phyloP scores from a whole-genome alignment of 2,113 vertebrate species.

The Muscicapa adusta region DNA sequence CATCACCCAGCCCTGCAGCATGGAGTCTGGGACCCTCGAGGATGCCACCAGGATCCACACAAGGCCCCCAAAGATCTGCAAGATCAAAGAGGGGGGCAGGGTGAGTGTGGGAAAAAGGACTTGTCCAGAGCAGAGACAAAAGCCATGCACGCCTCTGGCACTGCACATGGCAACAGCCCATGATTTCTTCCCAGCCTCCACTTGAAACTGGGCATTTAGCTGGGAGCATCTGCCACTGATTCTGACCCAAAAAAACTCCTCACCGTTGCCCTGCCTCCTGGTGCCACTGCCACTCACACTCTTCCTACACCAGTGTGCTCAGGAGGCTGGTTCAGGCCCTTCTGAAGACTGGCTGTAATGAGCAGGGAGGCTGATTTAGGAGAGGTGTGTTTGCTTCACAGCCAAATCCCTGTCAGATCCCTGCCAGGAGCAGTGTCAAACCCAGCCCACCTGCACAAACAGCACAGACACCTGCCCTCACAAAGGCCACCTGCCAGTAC shows the following conservation, averaged over 20 bases:
- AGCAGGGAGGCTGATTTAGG: background rate
- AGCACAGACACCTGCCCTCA: background rate
- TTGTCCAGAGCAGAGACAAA: background rate
- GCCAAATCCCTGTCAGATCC: fast-evolving
- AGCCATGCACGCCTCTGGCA: fast-evolving
- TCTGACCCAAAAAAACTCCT: background rate
- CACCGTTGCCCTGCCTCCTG: background rate
- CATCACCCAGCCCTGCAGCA: slow-evolving; percentile 67
- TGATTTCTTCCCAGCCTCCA: background rate
- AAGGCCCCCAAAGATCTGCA: slow-evolving; percentile 61
- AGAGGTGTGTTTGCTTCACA: background rate
- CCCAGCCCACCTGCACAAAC: background rate
- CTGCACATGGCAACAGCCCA: background rate
- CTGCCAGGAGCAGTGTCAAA: background rate
- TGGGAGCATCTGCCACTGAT: background rate
- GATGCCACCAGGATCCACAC: slow-evolving; percentile 72
- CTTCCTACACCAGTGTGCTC: background rate
- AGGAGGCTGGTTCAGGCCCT: background rate
- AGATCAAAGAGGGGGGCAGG: background rate
- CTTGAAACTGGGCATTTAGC: background rate
- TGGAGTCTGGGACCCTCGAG: fast-evolving
- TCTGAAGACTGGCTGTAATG: background rate
- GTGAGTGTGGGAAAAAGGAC: fast-evolving
- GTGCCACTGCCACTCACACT: background rate
- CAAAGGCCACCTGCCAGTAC: fast-evolving